A percentile compares a stretch with the other conserved stretches of the same genome.
Evolutionary conservation across 2,113 vertebrate genomes (phyloP).

Genomic region (Isurus oxyrinchus): DNA sequence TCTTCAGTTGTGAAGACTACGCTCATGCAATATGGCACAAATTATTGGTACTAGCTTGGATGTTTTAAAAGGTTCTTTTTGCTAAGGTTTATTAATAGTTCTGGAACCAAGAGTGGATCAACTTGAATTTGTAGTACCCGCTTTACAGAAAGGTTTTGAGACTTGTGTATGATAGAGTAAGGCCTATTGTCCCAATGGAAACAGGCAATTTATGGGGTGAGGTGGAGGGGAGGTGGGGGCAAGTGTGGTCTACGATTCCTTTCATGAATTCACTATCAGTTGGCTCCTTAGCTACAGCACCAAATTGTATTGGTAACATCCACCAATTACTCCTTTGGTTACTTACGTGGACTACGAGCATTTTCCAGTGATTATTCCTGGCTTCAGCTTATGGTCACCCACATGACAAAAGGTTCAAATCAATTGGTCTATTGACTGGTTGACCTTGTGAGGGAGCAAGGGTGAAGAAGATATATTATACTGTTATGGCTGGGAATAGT

Average conservation of each 20-base stretch:
- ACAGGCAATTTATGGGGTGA: not conserved
- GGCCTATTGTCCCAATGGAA: not conserved
- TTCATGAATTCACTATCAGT: not conserved
- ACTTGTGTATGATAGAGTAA: not conserved
- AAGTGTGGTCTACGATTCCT: not conserved
- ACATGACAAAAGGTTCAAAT: not conserved
- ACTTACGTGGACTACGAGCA: not conserved
- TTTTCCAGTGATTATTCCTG: not conserved
- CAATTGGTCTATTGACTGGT: not conserved
- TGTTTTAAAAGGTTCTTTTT: not conserved
- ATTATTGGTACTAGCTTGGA: not conserved
- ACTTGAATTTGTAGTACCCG: not conserved
- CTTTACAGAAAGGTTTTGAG: not conserved
- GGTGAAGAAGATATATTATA: not conserved
- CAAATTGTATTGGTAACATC: not conserved
- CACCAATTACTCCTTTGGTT: not conserved
- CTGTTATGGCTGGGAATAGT: not conserved
- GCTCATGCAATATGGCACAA: not conserved
- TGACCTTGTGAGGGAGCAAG: not conserved
- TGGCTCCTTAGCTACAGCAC: not conserved
- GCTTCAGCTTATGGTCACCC: not conserved
- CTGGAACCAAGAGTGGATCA: not conserved
- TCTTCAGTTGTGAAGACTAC: not conserved
- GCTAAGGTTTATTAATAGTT: not conserved
- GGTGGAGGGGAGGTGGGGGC: not conserved